A percentile compares a stretch with the other conserved stretches of the same genome.
Evolutionary conservation across 92 coral and sea anemone genomes (phyloP).

Genomic region (Metridium senile): DNA sequence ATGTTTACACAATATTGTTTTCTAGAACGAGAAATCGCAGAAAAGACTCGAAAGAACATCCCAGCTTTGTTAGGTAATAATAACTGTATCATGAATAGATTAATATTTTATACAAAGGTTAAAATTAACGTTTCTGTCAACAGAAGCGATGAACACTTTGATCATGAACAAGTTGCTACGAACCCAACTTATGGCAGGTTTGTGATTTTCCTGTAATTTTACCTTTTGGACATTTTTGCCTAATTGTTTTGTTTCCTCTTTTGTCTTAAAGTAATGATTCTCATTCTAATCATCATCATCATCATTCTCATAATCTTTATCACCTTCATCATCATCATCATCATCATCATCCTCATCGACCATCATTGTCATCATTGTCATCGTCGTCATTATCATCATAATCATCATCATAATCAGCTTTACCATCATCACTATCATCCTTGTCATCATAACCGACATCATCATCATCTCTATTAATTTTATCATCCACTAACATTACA

Average conservation of each 20-base stretch:
- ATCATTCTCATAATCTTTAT: background rate
- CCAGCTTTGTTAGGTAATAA: no score
- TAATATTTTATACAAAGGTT: no score
- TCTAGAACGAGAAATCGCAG: background rate
- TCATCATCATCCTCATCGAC: background rate
- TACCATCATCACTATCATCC: background rate
- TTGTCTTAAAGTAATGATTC: background rate
- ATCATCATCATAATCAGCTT: background rate
- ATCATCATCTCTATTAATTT: background rate
- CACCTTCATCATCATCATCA: background rate
- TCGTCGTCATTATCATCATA: background rate
- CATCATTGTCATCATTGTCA: background rate
- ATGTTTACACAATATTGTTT: no score
- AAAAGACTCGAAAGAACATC: background rate
- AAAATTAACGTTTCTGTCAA: background rate
- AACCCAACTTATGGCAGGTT: slow-evolving; percentile 6
- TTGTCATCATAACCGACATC: background rate
- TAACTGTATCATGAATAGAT: no score
- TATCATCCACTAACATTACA: background rate
- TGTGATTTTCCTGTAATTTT: no score
- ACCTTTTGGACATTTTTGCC: no score
- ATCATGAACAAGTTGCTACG: background rate
- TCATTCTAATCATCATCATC: background rate
- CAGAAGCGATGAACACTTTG: background rate
- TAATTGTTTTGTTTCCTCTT: no score